Evolutionary conservation across 1,140 invertebrate species (phyloP).

Genomic region (Kradibia gibbosae): DNA sequence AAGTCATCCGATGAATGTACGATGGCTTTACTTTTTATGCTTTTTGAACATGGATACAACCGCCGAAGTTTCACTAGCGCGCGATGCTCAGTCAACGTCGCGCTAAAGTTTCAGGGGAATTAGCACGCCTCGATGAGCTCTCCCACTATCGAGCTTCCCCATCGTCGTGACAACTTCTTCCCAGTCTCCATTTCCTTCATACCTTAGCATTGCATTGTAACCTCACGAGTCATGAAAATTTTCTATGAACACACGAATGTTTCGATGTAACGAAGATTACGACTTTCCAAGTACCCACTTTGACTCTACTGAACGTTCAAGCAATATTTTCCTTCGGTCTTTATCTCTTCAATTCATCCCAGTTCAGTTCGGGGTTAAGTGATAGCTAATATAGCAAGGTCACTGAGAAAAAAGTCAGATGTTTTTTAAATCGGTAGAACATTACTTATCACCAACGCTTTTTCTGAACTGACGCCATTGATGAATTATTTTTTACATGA

Average conservation of each 20-base stretch:
- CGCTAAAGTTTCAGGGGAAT: constrained; percentile 19
- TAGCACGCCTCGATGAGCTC: constrained; percentile 32
- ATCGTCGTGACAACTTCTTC: constrained; percentile 20
- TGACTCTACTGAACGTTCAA: constrained; percentile 32
- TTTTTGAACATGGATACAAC: background rate
- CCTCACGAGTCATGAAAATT: background rate
- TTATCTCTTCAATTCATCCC: background rate
- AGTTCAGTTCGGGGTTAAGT: background rate
- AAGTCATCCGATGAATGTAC: background rate
- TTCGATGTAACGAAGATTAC: constrained; percentile 32
- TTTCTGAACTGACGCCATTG: no score
- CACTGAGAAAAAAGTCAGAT: background rate
- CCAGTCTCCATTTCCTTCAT: background rate
- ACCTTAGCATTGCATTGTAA: background rate
- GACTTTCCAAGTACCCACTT: constrained; percentile 46
- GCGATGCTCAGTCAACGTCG: background rate
- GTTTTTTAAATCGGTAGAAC: no score
- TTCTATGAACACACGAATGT: background rate
- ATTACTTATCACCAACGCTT: no score
- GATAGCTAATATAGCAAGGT: constrained; percentile 18
- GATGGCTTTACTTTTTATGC: background rate
- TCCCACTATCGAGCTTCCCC: background rate
- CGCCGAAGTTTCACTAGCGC: background rate
- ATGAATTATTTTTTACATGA: no score
- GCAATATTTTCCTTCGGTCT: background rate